A percentile compares a stretch with the other conserved stretches of the same genome.
Evolutionary conservation across 2,113 vertebrate species (phyloP).

Genomic region (Acinonyx jubatus): DNA sequence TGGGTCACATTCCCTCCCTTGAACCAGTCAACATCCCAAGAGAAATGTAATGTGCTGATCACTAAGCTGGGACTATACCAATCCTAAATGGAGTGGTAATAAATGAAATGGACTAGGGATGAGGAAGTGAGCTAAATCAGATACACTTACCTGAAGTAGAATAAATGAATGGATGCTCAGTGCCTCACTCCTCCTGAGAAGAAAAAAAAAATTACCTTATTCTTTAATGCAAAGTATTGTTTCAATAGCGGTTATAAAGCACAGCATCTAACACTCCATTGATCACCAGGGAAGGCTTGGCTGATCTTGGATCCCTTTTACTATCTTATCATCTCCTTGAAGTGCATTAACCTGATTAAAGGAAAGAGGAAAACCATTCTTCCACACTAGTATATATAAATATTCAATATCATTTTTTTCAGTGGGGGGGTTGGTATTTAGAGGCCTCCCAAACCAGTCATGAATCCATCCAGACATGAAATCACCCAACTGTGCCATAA

Average conservation of each 20-base stretch:
- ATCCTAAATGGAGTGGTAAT: not conserved
- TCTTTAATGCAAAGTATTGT: not conserved
- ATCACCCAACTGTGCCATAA: not conserved
- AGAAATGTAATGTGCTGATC: not conserved
- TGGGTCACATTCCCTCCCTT: not conserved
- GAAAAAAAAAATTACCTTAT: not conserved
- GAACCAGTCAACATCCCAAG: not conserved
- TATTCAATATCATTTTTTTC: not conserved
- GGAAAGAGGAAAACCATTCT: not conserved
- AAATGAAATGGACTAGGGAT: not conserved
- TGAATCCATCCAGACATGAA: not conserved
- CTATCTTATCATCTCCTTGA: not conserved
- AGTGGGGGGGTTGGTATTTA: not conserved
- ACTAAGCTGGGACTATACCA: not conserved
- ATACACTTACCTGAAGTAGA: not conserved
- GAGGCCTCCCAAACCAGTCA: not conserved
- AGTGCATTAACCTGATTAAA: not conserved
- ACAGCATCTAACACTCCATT: not conserved
- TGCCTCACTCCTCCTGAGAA: rapidly evolving
- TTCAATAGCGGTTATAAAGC: not conserved
- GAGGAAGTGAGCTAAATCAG: not conserved
- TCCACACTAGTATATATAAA: not conserved
- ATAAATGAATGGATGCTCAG: not conserved
- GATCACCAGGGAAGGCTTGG: not conserved
- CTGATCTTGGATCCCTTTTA: not conserved